phyloP scores from a whole-genome alignment of 64 coral and sea anemone genomes.

The Montipora sp. region DNA sequence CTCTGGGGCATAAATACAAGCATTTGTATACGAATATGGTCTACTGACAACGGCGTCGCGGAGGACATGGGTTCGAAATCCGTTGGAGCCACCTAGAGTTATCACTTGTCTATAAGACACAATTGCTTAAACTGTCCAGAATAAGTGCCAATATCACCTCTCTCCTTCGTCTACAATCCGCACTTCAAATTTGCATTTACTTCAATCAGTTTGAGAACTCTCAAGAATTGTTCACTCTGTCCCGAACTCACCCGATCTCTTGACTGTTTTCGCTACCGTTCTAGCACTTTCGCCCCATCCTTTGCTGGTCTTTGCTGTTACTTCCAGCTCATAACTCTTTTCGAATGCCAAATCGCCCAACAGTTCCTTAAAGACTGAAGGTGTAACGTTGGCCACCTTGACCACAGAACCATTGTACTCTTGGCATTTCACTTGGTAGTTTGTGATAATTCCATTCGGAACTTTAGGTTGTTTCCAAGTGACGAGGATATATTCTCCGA shows the following conservation, averaged over 20 bases:
- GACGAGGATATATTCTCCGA: slow-evolving; percentile 52
- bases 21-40: no score
- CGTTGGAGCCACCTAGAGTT: no score
- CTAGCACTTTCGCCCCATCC: slow-evolving; percentile 7
- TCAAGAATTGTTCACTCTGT: no score
- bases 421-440: slow-evolving; percentile 33
- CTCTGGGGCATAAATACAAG: no score
- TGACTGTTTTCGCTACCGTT: neutral
- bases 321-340: slow-evolving; percentile 46
- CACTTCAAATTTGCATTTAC: no score
- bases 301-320: slow-evolving; percentile 24
- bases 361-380: neutral
- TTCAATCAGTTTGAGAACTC: no score
- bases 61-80: no score
- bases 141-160: no score
- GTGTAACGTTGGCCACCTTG: neutral
- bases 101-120: no score
- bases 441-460: slow-evolving; percentile 51
- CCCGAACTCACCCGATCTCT: slow-evolving; percentile 11
- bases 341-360: neutral
- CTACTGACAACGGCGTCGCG: no score
- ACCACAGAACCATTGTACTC: neutral
- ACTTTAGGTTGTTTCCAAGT: slow-evolving; percentile 49
- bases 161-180: no score
- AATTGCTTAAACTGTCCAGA: no score